Base-by-base conservation (phyloP, 2,797 vertebrate genomes). In the Darevskia mixta region DNA sequence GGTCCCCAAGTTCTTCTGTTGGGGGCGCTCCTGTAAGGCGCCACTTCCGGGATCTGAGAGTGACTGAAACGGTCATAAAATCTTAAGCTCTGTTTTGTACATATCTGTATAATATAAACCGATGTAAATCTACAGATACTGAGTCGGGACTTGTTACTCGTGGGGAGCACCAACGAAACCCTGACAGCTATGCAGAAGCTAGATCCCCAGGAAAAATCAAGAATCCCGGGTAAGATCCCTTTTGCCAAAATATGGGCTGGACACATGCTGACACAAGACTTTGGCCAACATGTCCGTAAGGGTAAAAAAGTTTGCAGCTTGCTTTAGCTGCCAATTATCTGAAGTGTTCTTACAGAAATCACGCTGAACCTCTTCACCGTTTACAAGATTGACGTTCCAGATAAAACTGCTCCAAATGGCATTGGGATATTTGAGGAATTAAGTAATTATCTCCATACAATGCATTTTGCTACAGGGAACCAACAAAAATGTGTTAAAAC, bases 371-470 rank as follows among this genome's bases (percentile, higher is more conserved):
- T 45, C 45, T 78, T 38, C 73, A 72, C 35, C 23, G 29, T 5
- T 38, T 32, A 64, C 55, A n/a, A 82, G 78, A 78, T 27, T 61
- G 73, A 86, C 72, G 82, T 35, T 8, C 32, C 27, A 71, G 73
- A 89, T 69, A 67, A 85, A 3, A 69, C 49, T 15, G 55, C 20
- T 82, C 80, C 79, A 72, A 73, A 17, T 86, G 79, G 85, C 81
- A 86, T 25, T 27, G 35, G 84, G 66, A 41, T 75, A 72, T 41
- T 69, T 86, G 25, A 58, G 23, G 79, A 82, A 88, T 83, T 84
- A 79, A 79, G 67, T 84, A 69, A 86, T 83, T 72, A 87, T 85
- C 71, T 71, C 32, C 78, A 49, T 49, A 69, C 29, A 84, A 64
- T 29, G 55, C 20, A 20, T 43, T 75, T 64, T 17, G 72, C 76